These are phyloP conservation scores for Peromyscus californicus DNA, from an alignment of 2,113 vertebrate genomes.

Conservation along the genomic window DNA sequence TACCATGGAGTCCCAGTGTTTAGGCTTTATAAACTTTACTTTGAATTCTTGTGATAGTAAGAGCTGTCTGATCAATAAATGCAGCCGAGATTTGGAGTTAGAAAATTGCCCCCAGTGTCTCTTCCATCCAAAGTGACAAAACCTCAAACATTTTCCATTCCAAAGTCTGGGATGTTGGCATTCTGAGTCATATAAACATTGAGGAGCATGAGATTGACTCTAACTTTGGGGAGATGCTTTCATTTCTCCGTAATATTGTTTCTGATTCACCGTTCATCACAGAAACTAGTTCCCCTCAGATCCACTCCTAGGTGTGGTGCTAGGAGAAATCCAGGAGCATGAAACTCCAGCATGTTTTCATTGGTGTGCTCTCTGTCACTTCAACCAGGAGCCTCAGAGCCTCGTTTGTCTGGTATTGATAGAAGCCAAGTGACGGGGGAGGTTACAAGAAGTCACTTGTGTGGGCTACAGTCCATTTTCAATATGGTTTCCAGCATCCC, in stretches of 20 bases:
- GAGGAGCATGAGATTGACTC: background rate
- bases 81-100: slow-evolving; percentile 1
- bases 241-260: slow-evolving; percentile 26
- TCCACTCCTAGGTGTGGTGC: background rate
- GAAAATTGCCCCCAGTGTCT: background rate
- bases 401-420: slow-evolving; percentile 12
- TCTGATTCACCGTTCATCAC: background rate
- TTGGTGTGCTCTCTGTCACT: background rate
- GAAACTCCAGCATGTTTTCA: background rate
- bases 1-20: background rate
- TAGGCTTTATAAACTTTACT: slow-evolving; percentile 27
- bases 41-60: slow-evolving; percentile 37
- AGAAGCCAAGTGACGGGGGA: slow-evolving; percentile 32
- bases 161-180: background rate
- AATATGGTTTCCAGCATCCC: background rate
- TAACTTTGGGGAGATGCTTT: background rate
- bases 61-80: background rate
- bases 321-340: background rate
- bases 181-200: background rate
- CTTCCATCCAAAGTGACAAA: background rate
- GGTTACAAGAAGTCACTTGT: slow-evolving; percentile 33
- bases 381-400: slow-evolving; percentile 14
- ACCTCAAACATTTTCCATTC: background rate
- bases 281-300: background rate
- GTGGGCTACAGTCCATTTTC: background rate